Conservation (phyloP, 2,888 invertebrate genomes). For the Epistrophe eligans region DNA sequence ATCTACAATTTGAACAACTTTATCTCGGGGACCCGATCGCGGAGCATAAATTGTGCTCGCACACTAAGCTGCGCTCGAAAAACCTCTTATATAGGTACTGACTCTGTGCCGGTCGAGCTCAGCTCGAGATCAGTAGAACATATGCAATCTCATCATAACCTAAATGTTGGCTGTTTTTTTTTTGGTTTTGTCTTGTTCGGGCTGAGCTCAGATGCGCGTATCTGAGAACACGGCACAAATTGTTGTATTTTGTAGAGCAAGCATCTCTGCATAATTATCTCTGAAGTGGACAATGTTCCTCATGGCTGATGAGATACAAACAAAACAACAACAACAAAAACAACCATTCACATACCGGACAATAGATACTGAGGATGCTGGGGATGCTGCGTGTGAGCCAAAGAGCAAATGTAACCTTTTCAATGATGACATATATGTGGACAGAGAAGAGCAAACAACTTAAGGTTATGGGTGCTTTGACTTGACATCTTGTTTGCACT, state of each 20-base stretch:
- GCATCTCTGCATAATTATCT: constrained; percentile 76
- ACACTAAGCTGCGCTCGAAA: constrained; percentile 45
- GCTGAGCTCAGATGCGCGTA: constrained; percentile 57
- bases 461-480: constrained; percentile 45
- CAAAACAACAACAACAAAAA: background rate
- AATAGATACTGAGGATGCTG: constrained; percentile 29
- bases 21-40: constrained; percentile 69
- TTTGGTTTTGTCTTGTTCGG: background rate
- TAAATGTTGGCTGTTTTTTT: constrained; percentile 60
- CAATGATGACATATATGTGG: constrained; percentile 61
- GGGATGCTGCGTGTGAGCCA: constrained; percentile 64
- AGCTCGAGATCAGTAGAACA: constrained; percentile 39
- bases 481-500: constrained; percentile 66
- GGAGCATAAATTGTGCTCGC: constrained; percentile 70
- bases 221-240: constrained; percentile 73
- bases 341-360: constrained; percentile 6
- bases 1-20: constrained; percentile 75
- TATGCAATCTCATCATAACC: constrained; percentile 74
- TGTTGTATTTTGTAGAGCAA: constrained; percentile 76
- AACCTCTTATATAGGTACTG: constrained; percentile 11
- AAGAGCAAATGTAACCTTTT: constrained; percentile 65
- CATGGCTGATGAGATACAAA: constrained; percentile 44
- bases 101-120: background rate
- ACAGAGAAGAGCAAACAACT: constrained; percentile 33
- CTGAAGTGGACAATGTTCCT: constrained; percentile 72